Conservation (phyloP, 2,888 invertebrate species). For the Sphaerophoria rueppellii region DNA sequence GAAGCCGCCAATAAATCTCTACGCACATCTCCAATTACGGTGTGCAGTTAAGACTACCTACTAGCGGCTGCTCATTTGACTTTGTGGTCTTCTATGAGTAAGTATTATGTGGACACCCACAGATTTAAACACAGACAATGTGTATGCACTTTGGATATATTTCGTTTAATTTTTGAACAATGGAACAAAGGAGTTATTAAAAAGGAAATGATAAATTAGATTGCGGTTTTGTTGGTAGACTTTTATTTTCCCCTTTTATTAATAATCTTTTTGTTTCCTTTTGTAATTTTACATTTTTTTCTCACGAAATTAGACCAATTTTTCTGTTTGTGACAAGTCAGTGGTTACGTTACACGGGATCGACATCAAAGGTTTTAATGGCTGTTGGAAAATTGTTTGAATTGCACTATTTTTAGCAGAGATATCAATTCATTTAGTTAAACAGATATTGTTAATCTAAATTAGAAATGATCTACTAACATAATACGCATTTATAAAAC, state of each 20-base stretch:
- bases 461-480: too few species aligned
- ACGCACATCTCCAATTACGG: conserved; percentile 59
- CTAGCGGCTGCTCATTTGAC: not conserved
- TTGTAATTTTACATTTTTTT: conserved; percentile 39
- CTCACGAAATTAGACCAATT: conserved; percentile 65
- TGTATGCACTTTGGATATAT: conserved; percentile 36
- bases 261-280: conserved; percentile 1
- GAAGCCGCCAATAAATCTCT: conserved; percentile 66
- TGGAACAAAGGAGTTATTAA: conserved; percentile 41
- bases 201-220: conserved; percentile 58
- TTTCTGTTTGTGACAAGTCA: conserved; percentile 57
- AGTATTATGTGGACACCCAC: conserved; percentile 41
- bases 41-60: conserved; percentile 18
- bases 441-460: too few species aligned
- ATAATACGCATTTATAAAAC: too few species aligned
- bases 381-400: too few species aligned
- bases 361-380: not conserved
- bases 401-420: too few species aligned
- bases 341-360: conserved; percentile 27
- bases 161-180: conserved; percentile 35
- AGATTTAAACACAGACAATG: conserved; percentile 7
- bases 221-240: conserved; percentile 45
- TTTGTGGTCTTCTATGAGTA: conserved; percentile 1
- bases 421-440: too few species aligned
- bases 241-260: conserved; percentile 37